Evolutionary conservation across 2,797 vertebrate genomes (phyloP), one percentile per base, ranked within the genome.

Genomic region (Sciaenops ocellatus): DNA sequence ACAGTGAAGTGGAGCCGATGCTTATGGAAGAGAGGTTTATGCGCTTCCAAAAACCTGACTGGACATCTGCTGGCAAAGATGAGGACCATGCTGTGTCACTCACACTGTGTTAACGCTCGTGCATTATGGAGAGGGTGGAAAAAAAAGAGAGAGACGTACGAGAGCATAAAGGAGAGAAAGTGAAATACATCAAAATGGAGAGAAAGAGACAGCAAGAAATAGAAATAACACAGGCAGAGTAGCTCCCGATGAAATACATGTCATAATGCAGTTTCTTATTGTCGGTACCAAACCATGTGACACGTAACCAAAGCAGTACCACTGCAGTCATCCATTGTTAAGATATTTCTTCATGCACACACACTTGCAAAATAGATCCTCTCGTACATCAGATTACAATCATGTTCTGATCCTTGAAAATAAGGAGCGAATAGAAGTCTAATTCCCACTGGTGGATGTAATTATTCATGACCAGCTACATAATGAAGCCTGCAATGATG

Each of bases 381-480:
- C 41, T 47, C 17, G 50, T 30, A 24, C 55, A 56, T 72, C 68
- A 67, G 62, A 73, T 41, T 76, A 60, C 16, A 62, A 82, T 80
- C 70, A 69, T 22, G 22, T 44, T 54, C 47, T 78, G 26, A 75
- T 78, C 20, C 24, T 10, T 18, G 22, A 47, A 38, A 55, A 76
- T 61, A 66, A 69, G 70, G 62, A 83, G 73, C 52, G 50, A 82
- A 81, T 34, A 73, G 9, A 67, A 70, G 46, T 44, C 6, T n/a
- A 62, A 83, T 83, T 73, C 57, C 78, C 70, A 69, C 20, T 28
- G 44, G 48, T 68, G 64, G 76, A 64, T 64, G 30, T 70, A 87
- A 85, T 82, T 79, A 84, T 83, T 87, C 76, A 84, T 85, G 66
- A 80, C 6, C 22, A 71, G 50, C 46, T 26, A 55, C 30, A 80